Conservation (phyloP, 2,888 invertebrate genomes). For the Yponomeuta sedellus region DNA sequence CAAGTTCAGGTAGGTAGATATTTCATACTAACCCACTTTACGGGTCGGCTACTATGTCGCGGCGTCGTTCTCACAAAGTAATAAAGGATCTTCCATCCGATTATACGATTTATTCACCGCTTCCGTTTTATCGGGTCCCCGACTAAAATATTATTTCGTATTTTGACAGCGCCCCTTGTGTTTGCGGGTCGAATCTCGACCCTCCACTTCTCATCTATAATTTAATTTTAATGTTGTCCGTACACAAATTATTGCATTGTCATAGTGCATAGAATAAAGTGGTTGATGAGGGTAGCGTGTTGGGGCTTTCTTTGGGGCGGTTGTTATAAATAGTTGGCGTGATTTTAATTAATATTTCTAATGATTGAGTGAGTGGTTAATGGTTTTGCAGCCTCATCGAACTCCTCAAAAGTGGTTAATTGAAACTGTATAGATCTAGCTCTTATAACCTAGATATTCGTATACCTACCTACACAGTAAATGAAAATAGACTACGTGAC, state of each 20-base stretch:
- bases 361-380: slow-evolving; percentile 38
- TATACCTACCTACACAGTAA: neutral
- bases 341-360: slow-evolving; percentile 62
- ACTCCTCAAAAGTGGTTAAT: neutral
- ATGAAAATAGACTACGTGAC: neutral
- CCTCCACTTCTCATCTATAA: slow-evolving; percentile 36
- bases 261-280: slow-evolving; percentile 62
- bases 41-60: neutral
- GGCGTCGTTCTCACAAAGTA: neutral
- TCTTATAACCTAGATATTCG: too few relatives aligned
- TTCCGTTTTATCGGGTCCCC: slow-evolving; percentile 42
- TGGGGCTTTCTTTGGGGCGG: slow-evolving; percentile 55
- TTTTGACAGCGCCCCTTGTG: slow-evolving; percentile 57
- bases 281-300: slow-evolving; percentile 60
- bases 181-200: slow-evolving; percentile 48
- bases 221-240: slow-evolving; percentile 69
- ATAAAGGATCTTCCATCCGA: slow-evolving; percentile 42
- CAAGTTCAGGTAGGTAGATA: neutral
- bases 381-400: slow-evolving; percentile 42
- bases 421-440: too few relatives aligned
- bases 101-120: slow-evolving; percentile 60
- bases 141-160: slow-evolving; percentile 58
- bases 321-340: slow-evolving; percentile 52
- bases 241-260: slow-evolving; percentile 71
- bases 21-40: neutral